A percentile compares a stretch with the other conserved stretches of the same genome.
phyloP scores from a whole-genome alignment of 2,888 invertebrate species.

The Fragum fragum region DNA sequence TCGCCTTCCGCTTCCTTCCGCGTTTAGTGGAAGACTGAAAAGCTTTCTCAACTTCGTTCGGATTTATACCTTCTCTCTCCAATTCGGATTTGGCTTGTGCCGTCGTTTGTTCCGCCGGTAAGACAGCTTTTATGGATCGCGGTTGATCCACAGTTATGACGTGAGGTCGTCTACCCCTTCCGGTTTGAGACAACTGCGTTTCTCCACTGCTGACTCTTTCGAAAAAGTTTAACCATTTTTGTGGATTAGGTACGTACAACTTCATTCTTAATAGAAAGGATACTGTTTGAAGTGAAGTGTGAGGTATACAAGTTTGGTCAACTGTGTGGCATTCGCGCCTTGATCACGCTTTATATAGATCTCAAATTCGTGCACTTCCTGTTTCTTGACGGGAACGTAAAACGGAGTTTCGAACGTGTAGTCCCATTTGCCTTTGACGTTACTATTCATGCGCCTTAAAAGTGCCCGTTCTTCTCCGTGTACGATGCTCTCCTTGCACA shows the following conservation, averaged over 20 bases:
- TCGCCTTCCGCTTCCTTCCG: slow-evolving; percentile 33
- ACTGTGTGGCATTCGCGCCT: slow-evolving; percentile 18
- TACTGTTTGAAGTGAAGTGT: slow-evolving; percentile 49
- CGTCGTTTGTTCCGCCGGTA: slow-evolving; percentile 41
- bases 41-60: slow-evolving; percentile 4
- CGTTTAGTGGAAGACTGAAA: slow-evolving; percentile 31
- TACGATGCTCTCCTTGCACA: slow-evolving; percentile 38
- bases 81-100: slow-evolving; percentile 42
- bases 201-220: slow-evolving; percentile 30
- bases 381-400: slow-evolving; percentile 29
- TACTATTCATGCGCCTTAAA: slow-evolving; percentile 32
- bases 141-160: slow-evolving; percentile 30
- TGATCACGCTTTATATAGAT: slow-evolving; percentile 35
- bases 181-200: slow-evolving; percentile 28
- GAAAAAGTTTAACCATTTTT: slow-evolving; percentile 47
- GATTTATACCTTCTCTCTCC: slow-evolving; percentile 46
- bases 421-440: slow-evolving; percentile 30
- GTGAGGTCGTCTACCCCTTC: slow-evolving; percentile 20
- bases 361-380: slow-evolving; percentile 33
- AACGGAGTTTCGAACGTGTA: slow-evolving; percentile 23
- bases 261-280: slow-evolving; percentile 41
- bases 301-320: slow-evolving; percentile 25
- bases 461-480: slow-evolving; percentile 25
- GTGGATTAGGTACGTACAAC: slow-evolving; percentile 53
- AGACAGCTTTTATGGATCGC: slow-evolving; percentile 33